Percentiles rank a stretch among this genome's conserved stretches.
These are phyloP conservation scores for Drosophila nr. medialis DNA, from an alignment of 2,888 invertebrate species.

Conservation along the genomic window DNA sequence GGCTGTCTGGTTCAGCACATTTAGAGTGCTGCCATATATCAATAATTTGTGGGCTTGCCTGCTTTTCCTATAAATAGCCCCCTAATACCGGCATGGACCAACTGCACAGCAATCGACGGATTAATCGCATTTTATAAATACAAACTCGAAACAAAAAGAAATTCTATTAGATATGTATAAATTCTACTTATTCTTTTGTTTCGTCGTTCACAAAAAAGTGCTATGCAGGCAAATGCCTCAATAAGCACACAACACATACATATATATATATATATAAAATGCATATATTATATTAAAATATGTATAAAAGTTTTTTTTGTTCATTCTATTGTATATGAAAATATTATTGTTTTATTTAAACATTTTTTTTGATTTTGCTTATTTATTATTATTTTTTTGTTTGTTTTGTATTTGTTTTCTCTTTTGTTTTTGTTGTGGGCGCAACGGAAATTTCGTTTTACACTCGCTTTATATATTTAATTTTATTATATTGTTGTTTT, in stretches of 20 bases:
- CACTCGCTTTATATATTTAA: constrained; percentile 67
- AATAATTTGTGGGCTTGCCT: constrained; percentile 50
- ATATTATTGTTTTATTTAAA: constrained; percentile 45
- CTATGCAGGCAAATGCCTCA: constrained; percentile 22
- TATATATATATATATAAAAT: not conserved
- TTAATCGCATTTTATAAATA: constrained; percentile 70
- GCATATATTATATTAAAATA: constrained; percentile 2
- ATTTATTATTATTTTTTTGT: constrained; percentile 17
- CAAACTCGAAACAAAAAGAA: constrained; percentile 45
- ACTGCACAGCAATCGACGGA: constrained; percentile 49
- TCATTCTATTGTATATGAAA: constrained; percentile 35
- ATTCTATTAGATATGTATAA: constrained; percentile 41
- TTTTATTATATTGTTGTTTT: constrained; percentile 68
- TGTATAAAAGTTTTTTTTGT: constrained; percentile 10
- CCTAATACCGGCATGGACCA: constrained; percentile 9
- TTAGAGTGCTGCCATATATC: constrained; percentile 63
- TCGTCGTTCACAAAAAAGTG: constrained; percentile 32
- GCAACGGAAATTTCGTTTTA: constrained; percentile 72
- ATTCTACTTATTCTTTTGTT: constrained; percentile 8
- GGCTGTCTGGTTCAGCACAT: constrained; percentile 17
- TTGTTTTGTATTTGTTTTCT: constrained; percentile 33
- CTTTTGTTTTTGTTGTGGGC: constrained; percentile 46
- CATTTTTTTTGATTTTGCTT: constrained; percentile 26
- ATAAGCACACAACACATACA: constrained; percentile 5
- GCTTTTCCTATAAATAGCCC: constrained; percentile 63